phyloP scores from a whole-genome alignment of 2,888 invertebrate species.

The Osmoderma eremita region DNA sequence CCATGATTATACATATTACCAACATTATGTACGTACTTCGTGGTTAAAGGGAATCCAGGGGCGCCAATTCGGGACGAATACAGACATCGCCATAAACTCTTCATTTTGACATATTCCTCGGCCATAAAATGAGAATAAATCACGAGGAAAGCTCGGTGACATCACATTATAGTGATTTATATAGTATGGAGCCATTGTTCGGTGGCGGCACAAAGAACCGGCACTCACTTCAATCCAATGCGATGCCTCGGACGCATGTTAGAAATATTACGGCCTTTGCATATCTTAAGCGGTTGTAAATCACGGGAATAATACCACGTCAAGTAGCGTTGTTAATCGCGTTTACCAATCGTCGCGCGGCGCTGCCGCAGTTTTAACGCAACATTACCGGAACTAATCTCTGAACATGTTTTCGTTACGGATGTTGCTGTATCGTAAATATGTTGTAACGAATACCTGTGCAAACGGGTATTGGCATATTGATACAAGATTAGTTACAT shows the following conservation, averaged over 20 bases:
- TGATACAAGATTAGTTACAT: no score
- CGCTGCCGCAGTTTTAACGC: constrained; percentile 1
- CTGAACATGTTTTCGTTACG: constrained; percentile 5
- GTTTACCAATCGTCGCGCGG: neutral
- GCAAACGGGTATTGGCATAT: no score
- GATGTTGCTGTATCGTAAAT: neutral
- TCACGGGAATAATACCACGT: constrained; percentile 21
- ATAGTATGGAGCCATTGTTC: constrained; percentile 3
- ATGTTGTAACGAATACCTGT: no score
- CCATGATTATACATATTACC: no score
- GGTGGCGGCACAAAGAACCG: constrained; percentile 6
- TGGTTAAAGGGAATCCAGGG: no score
- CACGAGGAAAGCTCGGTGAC: constrained; percentile 14
- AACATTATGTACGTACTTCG: no score
- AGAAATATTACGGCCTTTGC: constrained; percentile 26
- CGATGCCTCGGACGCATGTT: constrained; percentile 8
- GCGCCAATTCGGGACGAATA: neutral
- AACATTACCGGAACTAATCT: constrained; percentile 23
- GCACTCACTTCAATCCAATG: constrained; percentile 6
- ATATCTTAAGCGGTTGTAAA: constrained; percentile 15
- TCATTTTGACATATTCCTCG: constrained; percentile 10
- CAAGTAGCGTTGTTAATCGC: constrained; percentile 23
- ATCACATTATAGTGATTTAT: constrained; percentile 29
- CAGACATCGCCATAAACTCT: neutral
- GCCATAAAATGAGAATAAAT: constrained; percentile 15